A percentile compares a stretch with the other conserved stretches of the same genome.
phyloP scores from a whole-genome alignment of 2,888 invertebrate genomes.

The Platycnemis pennipes region DNA sequence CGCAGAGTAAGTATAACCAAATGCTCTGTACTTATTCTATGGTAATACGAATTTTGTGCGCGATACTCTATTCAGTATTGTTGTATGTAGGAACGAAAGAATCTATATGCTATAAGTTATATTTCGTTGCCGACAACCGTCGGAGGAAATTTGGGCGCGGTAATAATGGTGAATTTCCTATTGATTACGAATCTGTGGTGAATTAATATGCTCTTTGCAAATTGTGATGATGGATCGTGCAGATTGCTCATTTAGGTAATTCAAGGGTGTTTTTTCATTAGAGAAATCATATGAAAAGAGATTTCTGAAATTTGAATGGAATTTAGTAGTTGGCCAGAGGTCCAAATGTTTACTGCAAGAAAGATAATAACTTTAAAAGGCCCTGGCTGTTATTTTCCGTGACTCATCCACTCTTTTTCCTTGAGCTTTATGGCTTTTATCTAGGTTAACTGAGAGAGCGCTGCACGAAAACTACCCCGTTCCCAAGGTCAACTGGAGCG shows the following conservation, averaged over 20 bases:
- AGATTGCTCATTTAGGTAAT: no score
- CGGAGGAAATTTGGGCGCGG: not conserved
- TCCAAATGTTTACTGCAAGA: not conserved
- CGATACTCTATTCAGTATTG: no score
- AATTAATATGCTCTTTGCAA: no score
- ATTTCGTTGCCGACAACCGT: not conserved
- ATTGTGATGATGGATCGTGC: no score
- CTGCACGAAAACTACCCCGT: constrained; percentile 11
- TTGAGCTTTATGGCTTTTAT: constrained; percentile 9
- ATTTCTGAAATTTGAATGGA: not conserved
- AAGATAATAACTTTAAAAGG: not conserved
- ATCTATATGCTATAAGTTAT: no score
- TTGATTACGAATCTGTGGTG: no score
- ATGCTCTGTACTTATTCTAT: no score
- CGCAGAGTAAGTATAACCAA: no score
- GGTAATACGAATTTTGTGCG: no score
- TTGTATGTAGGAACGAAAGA: no score
- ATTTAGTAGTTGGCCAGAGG: not conserved
- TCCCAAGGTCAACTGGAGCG: not conserved
- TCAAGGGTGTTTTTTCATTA: not conserved
- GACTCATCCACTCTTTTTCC: constrained; percentile 10
- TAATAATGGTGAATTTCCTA: not conserved
- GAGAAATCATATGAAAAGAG: not conserved
- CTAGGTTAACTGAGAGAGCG: constrained; percentile 3
- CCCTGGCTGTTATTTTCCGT: not conserved